These are phyloP conservation scores for Leptatherina wallacei DNA, from an alignment of 2,797 vertebrate species.

Conservation along the genomic window DNA sequence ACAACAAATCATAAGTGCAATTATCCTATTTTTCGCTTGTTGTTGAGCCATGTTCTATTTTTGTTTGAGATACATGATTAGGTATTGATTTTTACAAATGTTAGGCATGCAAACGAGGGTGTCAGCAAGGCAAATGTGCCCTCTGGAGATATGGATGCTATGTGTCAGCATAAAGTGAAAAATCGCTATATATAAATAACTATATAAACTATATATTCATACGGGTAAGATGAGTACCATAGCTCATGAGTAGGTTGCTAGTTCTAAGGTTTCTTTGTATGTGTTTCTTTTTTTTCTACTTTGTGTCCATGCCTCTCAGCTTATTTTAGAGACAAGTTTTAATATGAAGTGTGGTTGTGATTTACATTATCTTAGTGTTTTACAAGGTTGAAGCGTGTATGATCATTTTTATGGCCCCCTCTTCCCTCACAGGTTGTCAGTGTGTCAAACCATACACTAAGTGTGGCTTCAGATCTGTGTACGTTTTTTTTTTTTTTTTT, in stretches of 20 bases:
- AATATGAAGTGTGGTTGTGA: constrained; percentile 74
- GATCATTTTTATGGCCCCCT: constrained; percentile 42
- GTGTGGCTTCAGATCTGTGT: constrained; percentile 57
- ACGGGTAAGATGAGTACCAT: constrained; percentile 85
- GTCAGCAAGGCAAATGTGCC: constrained; percentile 47
- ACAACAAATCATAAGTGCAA: constrained; percentile 98
- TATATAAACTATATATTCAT: constrained; percentile 83
- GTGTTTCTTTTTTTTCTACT: constrained; percentile 33
- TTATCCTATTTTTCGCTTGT: constrained; percentile 90
- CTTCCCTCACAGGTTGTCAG: constrained; percentile 52
- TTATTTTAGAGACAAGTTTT: constrained; percentile 67
- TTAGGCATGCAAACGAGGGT: constrained; percentile 72
- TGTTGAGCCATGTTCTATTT: constrained; percentile 80
- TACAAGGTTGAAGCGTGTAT: constrained; percentile 58
- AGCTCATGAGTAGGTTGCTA: constrained; percentile 78
- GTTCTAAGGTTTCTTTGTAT: constrained; percentile 63
- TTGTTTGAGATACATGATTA: constrained; percentile 67
- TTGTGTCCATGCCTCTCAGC: constrained; percentile 46
- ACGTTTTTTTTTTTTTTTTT: constrained; percentile 42
- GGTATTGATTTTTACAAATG: constrained; percentile 66
- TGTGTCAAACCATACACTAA: constrained; percentile 73
- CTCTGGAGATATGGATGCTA: constrained; percentile 71
- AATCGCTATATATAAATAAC: constrained; percentile 65
- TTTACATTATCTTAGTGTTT: constrained; percentile 66
- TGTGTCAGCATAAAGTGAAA: constrained; percentile 73